Evolutionary conservation across 2,113 vertebrate species (phyloP).

Genomic region (Peucedramus taeniatus): DNA sequence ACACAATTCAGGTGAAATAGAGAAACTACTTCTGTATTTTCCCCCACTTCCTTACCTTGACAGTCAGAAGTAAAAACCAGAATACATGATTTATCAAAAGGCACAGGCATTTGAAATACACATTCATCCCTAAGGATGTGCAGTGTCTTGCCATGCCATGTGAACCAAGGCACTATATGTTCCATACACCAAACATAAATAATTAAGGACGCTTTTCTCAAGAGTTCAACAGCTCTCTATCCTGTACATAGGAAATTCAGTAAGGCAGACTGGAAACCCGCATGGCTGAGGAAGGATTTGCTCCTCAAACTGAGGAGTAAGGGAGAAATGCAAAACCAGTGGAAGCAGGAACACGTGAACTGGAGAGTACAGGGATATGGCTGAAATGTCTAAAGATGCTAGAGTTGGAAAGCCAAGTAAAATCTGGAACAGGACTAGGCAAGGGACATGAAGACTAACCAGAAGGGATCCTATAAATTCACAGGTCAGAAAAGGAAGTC

Average conservation of each 20-base stretch:
- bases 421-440: background rate
- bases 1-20: rapidly evolving
- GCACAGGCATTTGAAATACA: background rate
- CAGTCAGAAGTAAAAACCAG: background rate
- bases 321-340: background rate
- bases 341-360: background rate
- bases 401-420: background rate
- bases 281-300: background rate
- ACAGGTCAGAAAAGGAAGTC: background rate
- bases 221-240: background rate
- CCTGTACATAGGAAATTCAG: background rate
- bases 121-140: background rate
- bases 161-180: background rate
- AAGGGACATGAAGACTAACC: rapidly evolving
- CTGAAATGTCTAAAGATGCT: background rate
- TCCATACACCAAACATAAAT: background rate
- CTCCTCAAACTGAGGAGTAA: background rate
- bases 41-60: background rate
- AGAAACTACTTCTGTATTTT: background rate
- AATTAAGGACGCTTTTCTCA: background rate
- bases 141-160: background rate
- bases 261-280: background rate
- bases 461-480: background rate
- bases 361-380: background rate
- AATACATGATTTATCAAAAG: background rate